A percentile compares a stretch with the other conserved stretches of the same genome.
Conservation (phyloP, 2,888 invertebrate genomes). For the Osmoderma eremita region DNA sequence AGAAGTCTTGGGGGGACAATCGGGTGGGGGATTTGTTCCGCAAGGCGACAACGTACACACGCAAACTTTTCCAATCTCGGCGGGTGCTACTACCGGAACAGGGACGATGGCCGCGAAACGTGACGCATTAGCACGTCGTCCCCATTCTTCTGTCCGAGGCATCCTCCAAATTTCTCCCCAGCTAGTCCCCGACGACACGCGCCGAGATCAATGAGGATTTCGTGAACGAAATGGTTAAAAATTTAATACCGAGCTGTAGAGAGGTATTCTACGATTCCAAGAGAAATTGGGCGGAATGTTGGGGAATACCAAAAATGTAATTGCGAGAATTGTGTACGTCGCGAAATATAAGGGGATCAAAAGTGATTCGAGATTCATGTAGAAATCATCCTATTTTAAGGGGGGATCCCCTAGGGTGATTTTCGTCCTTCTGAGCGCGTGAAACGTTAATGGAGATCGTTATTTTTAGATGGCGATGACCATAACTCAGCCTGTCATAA, state of each 20-base stretch:
- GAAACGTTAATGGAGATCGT: no score
- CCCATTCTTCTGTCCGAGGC: slow-evolving; percentile 15
- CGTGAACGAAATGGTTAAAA: slow-evolving; percentile 59
- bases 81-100: slow-evolving; percentile 12
- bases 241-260: slow-evolving; percentile 53
- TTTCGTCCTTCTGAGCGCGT: no score
- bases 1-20: neutral
- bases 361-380: no score
- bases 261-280: no score
- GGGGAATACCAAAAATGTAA: no score
- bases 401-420: no score
- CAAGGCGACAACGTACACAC: slow-evolving; percentile 13
- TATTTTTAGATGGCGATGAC: no score
- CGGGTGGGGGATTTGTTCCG: neutral
- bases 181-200: slow-evolving; percentile 16
- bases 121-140: slow-evolving; percentile 62
- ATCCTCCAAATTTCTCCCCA: neutral
- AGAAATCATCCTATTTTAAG: no score
- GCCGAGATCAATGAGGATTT: slow-evolving; percentile 58
- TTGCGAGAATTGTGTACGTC: no score
- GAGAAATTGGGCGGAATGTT: no score
- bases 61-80: slow-evolving; percentile 61
- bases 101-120: slow-evolving; percentile 58
- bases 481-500: no score
- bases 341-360: no score